phyloP scores from a whole-genome alignment of 2,888 invertebrate species.

The Agrenia bidenticulata region DNA sequence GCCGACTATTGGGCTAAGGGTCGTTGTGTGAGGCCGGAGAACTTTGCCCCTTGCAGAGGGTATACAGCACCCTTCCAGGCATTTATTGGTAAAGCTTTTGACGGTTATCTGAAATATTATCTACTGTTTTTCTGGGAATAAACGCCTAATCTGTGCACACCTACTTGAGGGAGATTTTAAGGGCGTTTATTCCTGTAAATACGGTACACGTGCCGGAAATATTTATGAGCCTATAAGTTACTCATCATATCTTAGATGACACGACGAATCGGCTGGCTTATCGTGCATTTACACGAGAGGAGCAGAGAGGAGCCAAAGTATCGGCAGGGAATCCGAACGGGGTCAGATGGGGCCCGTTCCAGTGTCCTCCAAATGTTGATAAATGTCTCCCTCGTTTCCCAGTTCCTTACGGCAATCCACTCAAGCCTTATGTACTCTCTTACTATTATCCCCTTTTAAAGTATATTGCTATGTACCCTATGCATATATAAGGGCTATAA shows the following conservation, averaged over 20 bases:
- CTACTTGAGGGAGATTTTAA: too few species aligned
- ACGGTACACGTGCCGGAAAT: too few species aligned
- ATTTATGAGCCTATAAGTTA: too few species aligned
- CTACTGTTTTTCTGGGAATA: too few species aligned
- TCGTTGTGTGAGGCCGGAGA: slow-evolving; percentile 28
- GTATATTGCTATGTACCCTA: too few species aligned
- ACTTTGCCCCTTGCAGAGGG: slow-evolving; percentile 32
- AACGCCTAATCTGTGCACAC: too few species aligned
- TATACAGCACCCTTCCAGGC: slow-evolving; percentile 36
- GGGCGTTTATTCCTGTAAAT: too few species aligned
- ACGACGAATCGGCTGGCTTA: slow-evolving; percentile 45
- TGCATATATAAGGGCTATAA: neutral
- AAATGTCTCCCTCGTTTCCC: slow-evolving; percentile 45
- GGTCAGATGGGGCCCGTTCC: slow-evolving; percentile 43
- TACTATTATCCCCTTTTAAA: neutral
- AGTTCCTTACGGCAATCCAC: slow-evolving; percentile 44
- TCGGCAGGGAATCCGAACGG: slow-evolving; percentile 48
- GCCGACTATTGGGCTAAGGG: slow-evolving; percentile 40
- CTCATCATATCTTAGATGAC: slow-evolving; percentile 35
- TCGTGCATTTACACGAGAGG: slow-evolving; percentile 33
- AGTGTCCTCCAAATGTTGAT: slow-evolving; percentile 35
- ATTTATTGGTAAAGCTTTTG: slow-evolving; percentile 34
- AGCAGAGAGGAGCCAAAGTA: slow-evolving; percentile 30
- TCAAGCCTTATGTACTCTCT: slow-evolving; percentile 42
- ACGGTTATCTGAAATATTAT: neutral